phyloP scores from a whole-genome alignment of 2,888 invertebrate genomes.

The Lasioglossum marginatum region DNA sequence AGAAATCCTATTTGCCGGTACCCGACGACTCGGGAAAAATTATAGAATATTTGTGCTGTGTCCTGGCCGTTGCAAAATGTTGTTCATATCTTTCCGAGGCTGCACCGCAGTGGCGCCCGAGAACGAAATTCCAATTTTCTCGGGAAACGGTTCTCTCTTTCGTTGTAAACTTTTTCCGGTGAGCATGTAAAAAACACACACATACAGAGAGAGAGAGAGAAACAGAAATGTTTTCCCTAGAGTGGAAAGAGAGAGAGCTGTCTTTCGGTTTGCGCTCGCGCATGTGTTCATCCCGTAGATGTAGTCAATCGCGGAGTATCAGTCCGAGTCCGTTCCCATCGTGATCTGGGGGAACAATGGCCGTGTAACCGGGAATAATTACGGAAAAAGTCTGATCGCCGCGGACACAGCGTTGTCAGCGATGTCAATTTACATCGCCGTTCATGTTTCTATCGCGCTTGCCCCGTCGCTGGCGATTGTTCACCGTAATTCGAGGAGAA shows the following conservation, averaged over 20 bases:
- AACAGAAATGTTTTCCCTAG: not conserved
- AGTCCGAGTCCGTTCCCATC: not conserved
- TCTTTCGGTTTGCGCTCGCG: not conserved
- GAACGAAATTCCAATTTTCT: constrained; percentile 29
- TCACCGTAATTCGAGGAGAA: not conserved
- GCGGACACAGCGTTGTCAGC: constrained; percentile 4
- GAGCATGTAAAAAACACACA: not conserved
- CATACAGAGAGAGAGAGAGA: not conserved
- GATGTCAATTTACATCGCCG: not conserved
- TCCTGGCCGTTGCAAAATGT: not conserved
- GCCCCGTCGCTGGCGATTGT: not conserved
- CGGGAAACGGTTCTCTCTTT: constrained; percentile 12
- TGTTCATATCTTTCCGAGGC: not conserved
- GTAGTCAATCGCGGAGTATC: constrained; percentile 28
- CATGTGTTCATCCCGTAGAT: not conserved
- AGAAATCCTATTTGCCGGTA: not conserved
- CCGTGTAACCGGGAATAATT: constrained; percentile 9
- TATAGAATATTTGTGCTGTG: not conserved
- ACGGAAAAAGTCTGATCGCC: constrained; percentile 6
- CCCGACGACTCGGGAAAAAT: not conserved
- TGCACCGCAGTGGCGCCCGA: not conserved
- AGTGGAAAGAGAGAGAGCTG: not conserved
- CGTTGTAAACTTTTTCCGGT: constrained; percentile 13
- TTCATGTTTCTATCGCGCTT: not conserved
- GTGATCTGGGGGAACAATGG: not conserved